phyloP scores from a whole-genome alignment of 2,888 invertebrate genomes.

The Drosophila sordidapex region DNA sequence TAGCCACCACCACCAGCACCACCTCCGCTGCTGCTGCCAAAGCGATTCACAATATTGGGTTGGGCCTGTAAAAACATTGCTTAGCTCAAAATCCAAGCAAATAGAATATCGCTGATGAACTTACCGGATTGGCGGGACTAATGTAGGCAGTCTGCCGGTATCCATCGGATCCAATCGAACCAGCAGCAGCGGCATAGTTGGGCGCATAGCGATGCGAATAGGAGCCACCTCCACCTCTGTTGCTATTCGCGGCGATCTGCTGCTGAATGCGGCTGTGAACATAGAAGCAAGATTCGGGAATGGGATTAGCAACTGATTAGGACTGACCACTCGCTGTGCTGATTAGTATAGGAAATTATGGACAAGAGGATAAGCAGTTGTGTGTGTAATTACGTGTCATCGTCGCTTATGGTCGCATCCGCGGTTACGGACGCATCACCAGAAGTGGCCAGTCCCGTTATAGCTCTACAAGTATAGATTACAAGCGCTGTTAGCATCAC shows the following conservation, averaged over 20 bases:
- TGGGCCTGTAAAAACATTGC: slow-evolving; percentile 50
- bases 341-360: slow-evolving; percentile 16
- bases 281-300: background rate
- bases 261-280: slow-evolving; percentile 75
- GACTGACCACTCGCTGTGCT: background rate
- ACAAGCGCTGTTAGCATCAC: slow-evolving; percentile 44
- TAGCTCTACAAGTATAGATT: slow-evolving; percentile 69
- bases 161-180: slow-evolving; percentile 86
- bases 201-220: slow-evolving; percentile 79
- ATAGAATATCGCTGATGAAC: background rate
- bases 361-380: slow-evolving; percentile 8
- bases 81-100: background rate
- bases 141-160: slow-evolving; percentile 87
- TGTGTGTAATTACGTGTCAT: slow-evolving; percentile 80
- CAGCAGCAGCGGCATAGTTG: slow-evolving; percentile 86
- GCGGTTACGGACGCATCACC: slow-evolving; percentile 82
- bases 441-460: slow-evolving; percentile 74
- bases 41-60: slow-evolving; percentile 81
- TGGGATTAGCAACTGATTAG: background rate
- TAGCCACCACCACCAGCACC: slow-evolving; percentile 76
- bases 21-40: slow-evolving; percentile 11
- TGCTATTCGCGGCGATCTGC: slow-evolving; percentile 73
- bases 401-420: slow-evolving; percentile 76
- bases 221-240: slow-evolving; percentile 34
- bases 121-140: slow-evolving; percentile 87